These are phyloP conservation scores for Caiman crocodilus DNA, from an alignment of 2,797 vertebrate species.

Conservation along the genomic window DNA sequence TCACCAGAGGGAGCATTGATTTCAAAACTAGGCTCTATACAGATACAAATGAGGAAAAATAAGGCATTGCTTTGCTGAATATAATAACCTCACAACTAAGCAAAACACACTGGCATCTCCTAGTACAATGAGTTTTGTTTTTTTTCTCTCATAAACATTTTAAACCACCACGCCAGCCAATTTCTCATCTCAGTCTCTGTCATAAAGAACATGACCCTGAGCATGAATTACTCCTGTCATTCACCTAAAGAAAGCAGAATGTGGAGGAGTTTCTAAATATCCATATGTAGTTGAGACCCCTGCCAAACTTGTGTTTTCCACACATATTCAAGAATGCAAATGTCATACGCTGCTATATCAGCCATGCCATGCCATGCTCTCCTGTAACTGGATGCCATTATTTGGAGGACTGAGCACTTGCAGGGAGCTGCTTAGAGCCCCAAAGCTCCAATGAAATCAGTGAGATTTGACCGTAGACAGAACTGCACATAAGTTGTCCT, in stretches of 20 bases:
- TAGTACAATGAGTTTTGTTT: not conserved
- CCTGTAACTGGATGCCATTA: no score
- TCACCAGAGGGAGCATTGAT: not conserved
- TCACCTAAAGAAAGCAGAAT: slow-evolving; percentile 23
- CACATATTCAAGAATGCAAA: not conserved
- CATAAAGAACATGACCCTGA: not conserved
- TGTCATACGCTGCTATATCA: not conserved
- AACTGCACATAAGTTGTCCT: not conserved
- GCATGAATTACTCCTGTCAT: not conserved
- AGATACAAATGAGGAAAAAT: no score
- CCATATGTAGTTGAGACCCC: rapidly evolving
- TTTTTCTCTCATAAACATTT: slow-evolving; percentile 19
- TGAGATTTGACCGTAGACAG: not conserved
- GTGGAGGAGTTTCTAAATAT: not conserved
- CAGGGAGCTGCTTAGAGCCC: no score
- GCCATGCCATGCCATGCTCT: not conserved
- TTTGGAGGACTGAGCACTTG: no score
- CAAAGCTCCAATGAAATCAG: not conserved
- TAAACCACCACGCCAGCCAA: slow-evolving; percentile 16
- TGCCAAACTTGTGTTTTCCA: not conserved
- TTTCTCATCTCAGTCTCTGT: not conserved
- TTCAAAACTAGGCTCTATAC: not conserved
- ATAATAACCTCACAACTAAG: not conserved
- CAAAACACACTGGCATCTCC: not conserved
- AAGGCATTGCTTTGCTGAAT: not conserved